Base-by-base conservation (phyloP, 2,888 invertebrate genomes). In the Trimorus sp. region DNA sequence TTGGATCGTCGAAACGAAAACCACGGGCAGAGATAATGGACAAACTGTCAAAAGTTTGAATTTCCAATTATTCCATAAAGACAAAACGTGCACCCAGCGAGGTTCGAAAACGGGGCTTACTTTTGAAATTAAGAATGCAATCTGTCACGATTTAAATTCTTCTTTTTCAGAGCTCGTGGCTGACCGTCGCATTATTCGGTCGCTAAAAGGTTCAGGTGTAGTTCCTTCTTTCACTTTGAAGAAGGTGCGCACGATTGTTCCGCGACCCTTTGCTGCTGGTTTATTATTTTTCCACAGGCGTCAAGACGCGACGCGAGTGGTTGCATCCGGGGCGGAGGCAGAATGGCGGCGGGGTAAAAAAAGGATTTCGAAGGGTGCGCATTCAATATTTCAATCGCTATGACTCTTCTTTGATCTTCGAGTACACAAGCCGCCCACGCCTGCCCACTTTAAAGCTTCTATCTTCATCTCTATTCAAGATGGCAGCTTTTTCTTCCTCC, bases 371-470 rank as follows among this genome's bases (percentile, higher is more conserved):
- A 77, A 79, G 86, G 82, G 82, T 83, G 83, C 78, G 86, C 83
- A 87, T 87, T 86, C 85, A 87, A 88, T 87, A 88, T 87, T 87
- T 87, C 87, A 86, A 88, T 87, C 86, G 87, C 71, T 78, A 83
- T 84, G 84, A 76, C 83, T 84, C 79, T 83, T 82, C 87, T 88
- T 88, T 88, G 88, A 88, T 88, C 88, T 87, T 81, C 68, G 77
- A 85, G 87, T 86, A 86, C 86, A 87, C 87, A 86, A 85, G 87
- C 87, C 88, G 88, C 88, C 88, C 85, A 87, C 85, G 86, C 84
- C 85, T 86, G 86, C 84, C 86, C 86, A 85, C 85, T 86, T 86
- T 86, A 71, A 78, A 84, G 84, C 84, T 85, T 85, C 85, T 86
- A 87, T 88, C 87, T 87, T 88, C 85, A 87, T 87, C 86, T 85